Conservation (phyloP, 2,797 vertebrate genomes). For the Microctenopoma stevenorrisi region DNA sequence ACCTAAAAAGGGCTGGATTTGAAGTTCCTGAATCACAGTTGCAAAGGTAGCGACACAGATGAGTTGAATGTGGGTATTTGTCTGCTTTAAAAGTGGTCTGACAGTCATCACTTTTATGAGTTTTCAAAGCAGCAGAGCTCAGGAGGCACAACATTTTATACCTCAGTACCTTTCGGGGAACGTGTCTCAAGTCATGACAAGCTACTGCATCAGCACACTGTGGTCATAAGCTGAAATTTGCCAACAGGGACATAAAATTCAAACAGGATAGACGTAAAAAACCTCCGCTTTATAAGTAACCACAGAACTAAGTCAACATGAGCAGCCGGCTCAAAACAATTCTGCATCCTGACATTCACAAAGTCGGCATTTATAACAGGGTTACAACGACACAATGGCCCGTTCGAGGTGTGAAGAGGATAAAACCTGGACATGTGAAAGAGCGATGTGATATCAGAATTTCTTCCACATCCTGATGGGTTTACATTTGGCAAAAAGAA, state of each 20-base stretch:
- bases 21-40: conserved; percentile 21
- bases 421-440: conserved; percentile 23
- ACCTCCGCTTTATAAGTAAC: conserved; percentile 1
- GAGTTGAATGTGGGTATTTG: conserved; percentile 28
- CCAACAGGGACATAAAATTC: background rate
- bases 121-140: conserved; percentile 13
- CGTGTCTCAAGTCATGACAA: background rate
- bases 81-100: conserved; percentile 24
- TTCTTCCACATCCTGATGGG: conserved; percentile 41
- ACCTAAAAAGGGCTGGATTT: conserved; percentile 13
- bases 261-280: conserved; percentile 14
- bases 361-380: conserved; percentile 3
- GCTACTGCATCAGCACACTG: conserved; percentile 6
- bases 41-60: conserved; percentile 20
- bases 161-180: conserved; percentile 9
- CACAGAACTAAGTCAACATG: conserved; percentile 4
- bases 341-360: background rate
- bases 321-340: background rate
- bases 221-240: background rate
- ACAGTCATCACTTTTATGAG: conserved; percentile 7
- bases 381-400: conserved; percentile 8
- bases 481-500: conserved; percentile 50
- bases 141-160: conserved; percentile 11
- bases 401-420: conserved; percentile 16
- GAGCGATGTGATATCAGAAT: conserved; percentile 24